Base-by-base conservation (phyloP, 2,888 invertebrate species). In the Catocala sponsa region DNA sequence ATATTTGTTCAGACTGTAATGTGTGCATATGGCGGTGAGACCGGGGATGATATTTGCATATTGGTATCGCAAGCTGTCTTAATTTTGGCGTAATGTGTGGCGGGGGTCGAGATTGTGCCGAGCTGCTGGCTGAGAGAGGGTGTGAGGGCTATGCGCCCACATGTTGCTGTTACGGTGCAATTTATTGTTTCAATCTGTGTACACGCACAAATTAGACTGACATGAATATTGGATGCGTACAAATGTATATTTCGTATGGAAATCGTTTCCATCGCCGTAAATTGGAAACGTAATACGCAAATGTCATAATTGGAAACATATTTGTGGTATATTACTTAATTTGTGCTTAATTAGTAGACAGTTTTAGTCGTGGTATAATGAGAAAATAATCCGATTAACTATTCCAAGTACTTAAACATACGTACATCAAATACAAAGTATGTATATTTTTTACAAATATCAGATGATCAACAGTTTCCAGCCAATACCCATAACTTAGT, bases 41-140 rank as follows among this genome's bases (percentile, higher is more conserved):
- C 72, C 55, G 63, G 62, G 63, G 62, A 62, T 61, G 59, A 62
- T 71, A 92, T 93, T 93, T 92, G 92, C 94, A 94, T 94, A 91
- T 91, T 90, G 88, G 89, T 83, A 83, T 85, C 84, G 86, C 90
- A 90, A 89, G 89, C 91, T 91, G 91, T 92, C 94, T 93, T 93
- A 92, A 93, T 94, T 93, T 91, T 75, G 80, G 70, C 82, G 86
- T 91, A 91, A 91, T 88, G 84, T 84, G 88, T 81, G 77, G 72
- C 66, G 74, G 82, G 72, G 85, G 79, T 83, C 76, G 82, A 78
- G 79, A 75, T 78, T 76, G 76, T 65, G 65, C 57, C 67, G 70
- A 70, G 43, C 55, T 59, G 47, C n/a, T 69, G 70, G 59, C 56
- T 61, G 6, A 53, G 63, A 65, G 63, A 68, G 76, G 76, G 78